Percentiles rank a stretch among this genome's conserved stretches.
These are phyloP conservation scores for Phorcus lineatus DNA, from an alignment of 2,888 invertebrate genomes.

Conservation along the genomic window DNA sequence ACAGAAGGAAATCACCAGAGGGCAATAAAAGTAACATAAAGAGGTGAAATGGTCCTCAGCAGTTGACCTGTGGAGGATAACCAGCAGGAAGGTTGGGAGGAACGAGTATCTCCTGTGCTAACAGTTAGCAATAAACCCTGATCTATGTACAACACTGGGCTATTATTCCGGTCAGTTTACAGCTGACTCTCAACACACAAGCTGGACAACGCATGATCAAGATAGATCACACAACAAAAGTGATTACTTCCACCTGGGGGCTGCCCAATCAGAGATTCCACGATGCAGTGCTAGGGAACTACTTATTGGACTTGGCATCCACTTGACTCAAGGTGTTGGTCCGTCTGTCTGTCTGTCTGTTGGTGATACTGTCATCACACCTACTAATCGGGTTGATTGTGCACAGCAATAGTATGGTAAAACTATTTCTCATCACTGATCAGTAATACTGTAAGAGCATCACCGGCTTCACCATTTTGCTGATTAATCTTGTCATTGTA, in stretches of 20 bases:
- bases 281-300: background rate
- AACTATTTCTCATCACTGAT: no score
- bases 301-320: slow-evolving; percentile 7
- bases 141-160: background rate
- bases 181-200: background rate
- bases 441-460: no score
- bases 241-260: background rate
- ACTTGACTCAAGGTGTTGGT: no score
- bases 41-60: no score
- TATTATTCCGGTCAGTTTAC: slow-evolving; percentile 19
- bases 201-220: slow-evolving; percentile 1
- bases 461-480: no score
- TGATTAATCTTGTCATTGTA: no score
- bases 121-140: slow-evolving; percentile 6
- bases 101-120: background rate
- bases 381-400: no score
- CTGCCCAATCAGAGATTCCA: background rate
- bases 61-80: background rate
- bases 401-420: no score
- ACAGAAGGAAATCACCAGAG: no score
- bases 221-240: background rate
- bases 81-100: background rate
- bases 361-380: no score
- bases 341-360: no score
- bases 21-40: no score